These are phyloP conservation scores for Macrosteles quadrilineatus DNA, from an alignment of 1,140 invertebrate genomes.

Conservation along the genomic window DNA sequence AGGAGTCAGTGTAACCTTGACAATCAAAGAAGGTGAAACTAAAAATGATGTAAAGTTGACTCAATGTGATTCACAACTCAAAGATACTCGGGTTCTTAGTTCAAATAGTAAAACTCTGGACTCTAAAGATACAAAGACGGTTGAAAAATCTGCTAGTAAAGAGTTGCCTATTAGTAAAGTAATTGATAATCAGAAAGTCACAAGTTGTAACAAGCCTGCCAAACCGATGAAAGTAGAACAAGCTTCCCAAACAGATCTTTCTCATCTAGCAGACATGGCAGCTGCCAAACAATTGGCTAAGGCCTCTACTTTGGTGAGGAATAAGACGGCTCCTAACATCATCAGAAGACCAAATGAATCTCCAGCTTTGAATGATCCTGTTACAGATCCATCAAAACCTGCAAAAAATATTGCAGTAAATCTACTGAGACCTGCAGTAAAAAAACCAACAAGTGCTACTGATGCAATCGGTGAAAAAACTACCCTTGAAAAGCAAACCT, in stretches of 20 bases:
- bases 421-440: background rate
- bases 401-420: background rate
- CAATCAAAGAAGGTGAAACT: no score
- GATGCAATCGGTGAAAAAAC: background rate
- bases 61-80: no score
- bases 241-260: slow-evolving; percentile 1
- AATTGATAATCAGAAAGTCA: no score
- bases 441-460: background rate
- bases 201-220: background rate
- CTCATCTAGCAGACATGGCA: no score
- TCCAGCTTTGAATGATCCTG: background rate
- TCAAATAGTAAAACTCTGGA: no score
- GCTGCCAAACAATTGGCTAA: background rate
- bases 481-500: no score
- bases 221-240: background rate
- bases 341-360: background rate
- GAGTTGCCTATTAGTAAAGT: no score
- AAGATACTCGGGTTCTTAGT: no score
- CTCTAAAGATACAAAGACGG: no score
- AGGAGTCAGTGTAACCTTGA: no score
- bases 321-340: background rate
- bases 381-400: background rate
- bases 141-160: no score
- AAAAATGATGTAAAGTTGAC: no score
- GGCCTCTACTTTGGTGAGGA: background rate